Evolutionary conservation across 1,140 invertebrate species (phyloP), one percentile per base, ranked within the genome.

Genomic region (Drosophila nannoptera): DNA sequence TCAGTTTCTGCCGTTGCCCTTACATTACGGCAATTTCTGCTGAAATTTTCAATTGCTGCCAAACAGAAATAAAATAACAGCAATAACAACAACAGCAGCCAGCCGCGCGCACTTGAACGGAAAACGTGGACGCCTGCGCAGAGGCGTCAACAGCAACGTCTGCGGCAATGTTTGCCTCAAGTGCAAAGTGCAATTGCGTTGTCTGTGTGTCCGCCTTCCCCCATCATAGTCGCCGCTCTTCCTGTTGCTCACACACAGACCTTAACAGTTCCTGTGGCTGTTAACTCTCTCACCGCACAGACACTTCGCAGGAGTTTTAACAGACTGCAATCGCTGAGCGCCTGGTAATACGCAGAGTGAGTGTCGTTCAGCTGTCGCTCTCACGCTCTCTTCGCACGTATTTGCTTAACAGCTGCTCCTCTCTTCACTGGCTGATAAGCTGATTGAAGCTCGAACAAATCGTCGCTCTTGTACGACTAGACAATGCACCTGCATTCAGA

Each of bases 11-110:
- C 22, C 16, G 48, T 42, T 29, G 61, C 49, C 42, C 35, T 53
- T 48, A 32, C 48, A 50, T n/a, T 52, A 35, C 49, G 49, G 35
- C 32, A 33, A 35, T 9, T 52, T 72, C 63, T 72, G 66, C 59
- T 62, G 65, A 69, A 62, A 60, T 63, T 69, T 69, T 73, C 66
- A 69, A 73, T 73, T 69, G 70, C 52, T 55, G 56, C 48, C 66
- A 49, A 63, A 62, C 48, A 40, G 29, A 63, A 40, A 62, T 48
- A 69, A 42, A 42, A 33, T 55, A 36, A 40, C 12, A 12, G 5
- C 4, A 14, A 42, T n/a, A 40, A 40, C 4, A 40, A 11, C 11
- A 40, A 40, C 5, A 42, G 14, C 40, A 6, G 7, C 40, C 40
- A 42, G 14, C 38, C 40, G 8, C 42, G 65, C 29, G 42, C 43